Conservation (phyloP, 2,797 vertebrate genomes). For the Halcyon leucocephala region DNA sequence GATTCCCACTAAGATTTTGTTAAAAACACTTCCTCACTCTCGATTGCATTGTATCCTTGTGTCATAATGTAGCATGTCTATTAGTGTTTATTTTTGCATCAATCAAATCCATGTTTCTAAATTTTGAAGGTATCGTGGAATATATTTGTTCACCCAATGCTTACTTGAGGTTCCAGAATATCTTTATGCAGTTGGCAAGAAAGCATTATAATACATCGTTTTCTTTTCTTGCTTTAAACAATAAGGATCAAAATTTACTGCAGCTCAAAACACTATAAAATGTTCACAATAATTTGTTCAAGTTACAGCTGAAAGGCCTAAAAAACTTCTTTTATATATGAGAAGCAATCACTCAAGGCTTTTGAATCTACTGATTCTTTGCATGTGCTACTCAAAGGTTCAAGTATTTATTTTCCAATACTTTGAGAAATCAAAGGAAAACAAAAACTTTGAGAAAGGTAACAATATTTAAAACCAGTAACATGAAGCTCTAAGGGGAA, state of each 20-base stretch:
- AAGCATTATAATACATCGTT: background rate
- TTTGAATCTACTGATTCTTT: constrained; percentile 19
- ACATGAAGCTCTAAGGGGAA: background rate
- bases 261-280: background rate
- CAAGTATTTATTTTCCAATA: background rate
- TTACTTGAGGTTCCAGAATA: background rate
- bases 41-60: background rate
- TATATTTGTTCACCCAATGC: background rate
- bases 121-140: background rate
- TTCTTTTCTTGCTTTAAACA: constrained; percentile 11
- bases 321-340: background rate
- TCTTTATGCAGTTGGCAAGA: background rate
- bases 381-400: background rate
- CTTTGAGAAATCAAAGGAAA: constrained; percentile 8
- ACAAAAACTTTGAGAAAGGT: background rate
- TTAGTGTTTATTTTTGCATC: constrained; percentile 1
- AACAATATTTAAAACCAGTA: background rate
- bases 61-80: background rate
- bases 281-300: background rate
- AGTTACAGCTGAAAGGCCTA: constrained; percentile 4
- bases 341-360: background rate
- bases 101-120: background rate
- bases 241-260: background rate
- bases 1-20: background rate
- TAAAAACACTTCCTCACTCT: background rate